Evolutionary conservation across 2,888 invertebrate species (phyloP).

Genomic region (Lordiphosa fenestrarum): DNA sequence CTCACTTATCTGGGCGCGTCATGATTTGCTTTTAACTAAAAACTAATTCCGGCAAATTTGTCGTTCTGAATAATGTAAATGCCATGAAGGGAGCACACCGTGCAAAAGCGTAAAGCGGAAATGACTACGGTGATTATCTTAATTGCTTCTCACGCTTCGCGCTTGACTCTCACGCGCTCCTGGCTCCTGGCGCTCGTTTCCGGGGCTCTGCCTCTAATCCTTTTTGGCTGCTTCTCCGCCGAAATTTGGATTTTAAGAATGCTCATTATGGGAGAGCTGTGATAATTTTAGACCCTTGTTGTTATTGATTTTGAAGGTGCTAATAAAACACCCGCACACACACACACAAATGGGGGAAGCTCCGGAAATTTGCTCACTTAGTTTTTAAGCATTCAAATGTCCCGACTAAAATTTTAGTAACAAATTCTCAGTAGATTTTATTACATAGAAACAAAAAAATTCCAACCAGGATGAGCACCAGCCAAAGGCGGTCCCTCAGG

Average conservation of each 20-base stretch:
- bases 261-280: conserved; percentile 17
- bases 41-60: conserved; percentile 70
- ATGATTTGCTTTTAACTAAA: conserved; percentile 74
- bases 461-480: background rate
- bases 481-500: too few species aligned
- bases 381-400: background rate
- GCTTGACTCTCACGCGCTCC: conserved; percentile 31
- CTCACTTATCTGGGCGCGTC: conserved; percentile 49
- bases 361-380: too few species aligned
- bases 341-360: too few species aligned
- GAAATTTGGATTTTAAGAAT: conserved; percentile 51
- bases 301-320: conserved; percentile 40
- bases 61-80: conserved; percentile 62
- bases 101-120: conserved; percentile 63
- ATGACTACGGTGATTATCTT: conserved; percentile 71
- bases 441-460: background rate
- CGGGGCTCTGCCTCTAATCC: conserved; percentile 44
- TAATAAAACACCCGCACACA: too few species aligned
- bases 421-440: background rate
- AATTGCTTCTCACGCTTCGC: conserved; percentile 66
- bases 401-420: background rate
- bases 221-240: conserved; percentile 45
- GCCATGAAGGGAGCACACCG: conserved; percentile 15
- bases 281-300: conserved; percentile 32
- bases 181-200: conserved; percentile 13